Percentiles rank a stretch among this genome's conserved stretches.
Evolutionary conservation across 2,888 invertebrate genomes (phyloP).

Genomic region (Tolmerus cingulatus): DNA sequence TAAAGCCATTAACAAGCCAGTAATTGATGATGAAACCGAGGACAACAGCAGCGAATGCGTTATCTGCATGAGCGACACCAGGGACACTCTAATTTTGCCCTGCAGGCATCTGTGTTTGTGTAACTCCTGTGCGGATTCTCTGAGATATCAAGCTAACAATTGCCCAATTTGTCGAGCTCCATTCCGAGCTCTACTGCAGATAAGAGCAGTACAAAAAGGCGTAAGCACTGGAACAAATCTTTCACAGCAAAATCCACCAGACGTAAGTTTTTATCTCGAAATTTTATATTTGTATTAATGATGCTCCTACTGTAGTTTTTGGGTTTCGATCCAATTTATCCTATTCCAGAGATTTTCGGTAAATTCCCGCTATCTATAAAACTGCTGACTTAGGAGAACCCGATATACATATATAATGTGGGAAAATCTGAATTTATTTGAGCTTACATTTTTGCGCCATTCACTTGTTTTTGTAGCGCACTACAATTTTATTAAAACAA

Average conservation of each 20-base stretch:
- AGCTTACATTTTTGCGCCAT: too few species aligned
- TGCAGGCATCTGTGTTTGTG: constrained; percentile 97
- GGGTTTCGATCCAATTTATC: too few species aligned
- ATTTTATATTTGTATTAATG: too few species aligned
- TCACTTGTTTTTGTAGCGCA: too few species aligned
- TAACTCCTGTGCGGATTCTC: constrained; percentile 95
- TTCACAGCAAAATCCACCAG: constrained; percentile 67
- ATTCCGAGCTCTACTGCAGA: constrained; percentile 94
- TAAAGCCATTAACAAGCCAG: constrained; percentile 79
- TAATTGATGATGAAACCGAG: constrained; percentile 82
- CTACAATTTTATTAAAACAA: too few species aligned
- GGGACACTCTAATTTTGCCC: constrained; percentile 96
- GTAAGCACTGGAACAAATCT: constrained; percentile 59
- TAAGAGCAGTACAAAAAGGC: constrained; percentile 88
- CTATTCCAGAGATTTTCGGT: too few species aligned
- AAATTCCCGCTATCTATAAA: too few species aligned
- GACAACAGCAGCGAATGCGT: constrained; percentile 98
- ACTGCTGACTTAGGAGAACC: too few species aligned
- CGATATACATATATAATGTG: too few species aligned
- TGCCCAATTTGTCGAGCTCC: constrained; percentile 99
- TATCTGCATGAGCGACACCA: constrained; percentile 98
- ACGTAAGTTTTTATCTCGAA: constrained; percentile 64
- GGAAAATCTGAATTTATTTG: too few species aligned
- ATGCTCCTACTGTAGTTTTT: too few species aligned
- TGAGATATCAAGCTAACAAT: constrained; percentile 97